Evolutionary conservation across 2,888 invertebrate genomes (phyloP), one percentile per base, ranked within the genome.

Genomic region (Drosophila demipolita): DNA sequence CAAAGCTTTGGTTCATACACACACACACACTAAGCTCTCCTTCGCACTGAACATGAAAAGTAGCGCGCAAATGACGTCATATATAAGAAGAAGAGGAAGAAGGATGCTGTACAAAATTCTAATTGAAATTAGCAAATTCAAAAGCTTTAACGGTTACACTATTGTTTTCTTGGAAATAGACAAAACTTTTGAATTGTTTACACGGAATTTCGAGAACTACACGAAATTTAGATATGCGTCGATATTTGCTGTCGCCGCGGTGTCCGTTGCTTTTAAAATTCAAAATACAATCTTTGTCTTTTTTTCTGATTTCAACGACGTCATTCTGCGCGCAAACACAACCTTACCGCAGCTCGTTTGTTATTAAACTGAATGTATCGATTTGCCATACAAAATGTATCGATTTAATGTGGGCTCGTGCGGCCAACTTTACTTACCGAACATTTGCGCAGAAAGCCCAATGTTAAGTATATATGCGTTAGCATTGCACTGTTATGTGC

Each of bases 1-100:
- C 66, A 63, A 20, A 59, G 50, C 61, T 50, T 59, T 69, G 53
- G 23, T 57, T 20, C 65, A 50, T 58, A n/a, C 69, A 60, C 61
- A 15, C 52, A n/a, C 32, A 17, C 62, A 64, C 67, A 70, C 49
- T 40, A 23, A 55, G 55, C 62, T 54, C 63, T 57, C 68, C 26
- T 59, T 26, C 57, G 52, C 61, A 26, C 78, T 82, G 77, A 64
- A 72, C 71, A 72, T 57, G 62, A 59, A 69, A 61, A 64, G 67
- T 64, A 74, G 78, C 78, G 72, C 79, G 72, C 78, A 49, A 75
- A 87, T 85, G 85, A 85, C 87, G 85, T 85, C 81, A 82, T 80
- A 54, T 76, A 38, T 9, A 38, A 1, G 32, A 64, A 54, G 23
- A 59, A 20, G 23, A 45, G 20, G 20, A 45, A 70, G 52, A 74